phyloP scores from a whole-genome alignment of 2,888 invertebrate genomes.

The Callosobruchus maculatus region DNA sequence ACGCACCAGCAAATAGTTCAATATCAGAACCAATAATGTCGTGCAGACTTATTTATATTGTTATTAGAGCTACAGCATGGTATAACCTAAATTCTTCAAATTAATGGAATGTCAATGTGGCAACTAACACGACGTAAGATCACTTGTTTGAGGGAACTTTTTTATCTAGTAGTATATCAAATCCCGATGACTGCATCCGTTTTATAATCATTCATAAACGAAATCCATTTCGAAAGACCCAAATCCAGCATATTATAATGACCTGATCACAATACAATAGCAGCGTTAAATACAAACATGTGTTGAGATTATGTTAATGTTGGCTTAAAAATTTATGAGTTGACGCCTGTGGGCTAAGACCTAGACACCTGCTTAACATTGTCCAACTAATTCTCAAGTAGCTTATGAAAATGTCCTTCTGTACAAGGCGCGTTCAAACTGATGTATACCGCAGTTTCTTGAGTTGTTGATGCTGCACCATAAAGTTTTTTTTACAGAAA shows the following conservation, averaged over 20 bases:
- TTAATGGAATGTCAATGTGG: too few species aligned
- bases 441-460: background rate
- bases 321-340: slow-evolving; percentile 19
- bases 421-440: background rate
- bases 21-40: too few species aligned
- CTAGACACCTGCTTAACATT: slow-evolving; percentile 15
- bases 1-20: too few species aligned
- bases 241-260: slow-evolving; percentile 11
- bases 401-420: slow-evolving; percentile 12
- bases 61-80: too few species aligned
- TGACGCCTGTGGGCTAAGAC: slow-evolving; percentile 8
- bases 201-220: background rate
- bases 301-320: slow-evolving; percentile 20
- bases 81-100: too few species aligned
- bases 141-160: too few species aligned
- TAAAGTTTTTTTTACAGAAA: too few species aligned
- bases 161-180: background rate
- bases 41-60: too few species aligned
- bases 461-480: background rate
- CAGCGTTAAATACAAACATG: slow-evolving; percentile 20
- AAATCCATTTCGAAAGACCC: background rate
- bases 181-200: background rate
- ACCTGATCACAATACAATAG: slow-evolving; percentile 20
- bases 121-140: too few species aligned
- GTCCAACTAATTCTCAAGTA: slow-evolving; percentile 18